phyloP scores from a whole-genome alignment of 1,140 invertebrate species.

The Drosophila auraria region DNA sequence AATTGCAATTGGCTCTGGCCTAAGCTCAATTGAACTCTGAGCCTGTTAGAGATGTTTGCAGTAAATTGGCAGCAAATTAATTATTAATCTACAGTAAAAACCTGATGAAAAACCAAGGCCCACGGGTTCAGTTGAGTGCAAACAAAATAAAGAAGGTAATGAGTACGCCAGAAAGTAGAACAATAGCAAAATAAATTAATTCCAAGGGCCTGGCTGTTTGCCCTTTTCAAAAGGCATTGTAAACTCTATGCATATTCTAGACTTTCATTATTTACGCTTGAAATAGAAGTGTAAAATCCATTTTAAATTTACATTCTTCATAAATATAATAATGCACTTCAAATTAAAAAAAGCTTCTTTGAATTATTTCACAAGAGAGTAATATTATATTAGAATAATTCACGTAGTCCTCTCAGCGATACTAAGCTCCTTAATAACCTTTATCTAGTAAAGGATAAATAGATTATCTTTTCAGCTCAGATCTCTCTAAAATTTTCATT shows the following conservation, averaged over 20 bases:
- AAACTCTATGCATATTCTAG: slow-evolving; percentile 12
- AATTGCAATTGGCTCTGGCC: slow-evolving; percentile 34
- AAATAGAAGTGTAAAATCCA: not conserved
- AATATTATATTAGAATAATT: not conserved
- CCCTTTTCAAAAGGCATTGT: not conserved
- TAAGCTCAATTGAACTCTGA: slow-evolving; percentile 49
- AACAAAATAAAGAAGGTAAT: not conserved
- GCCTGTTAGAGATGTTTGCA: slow-evolving; percentile 8
- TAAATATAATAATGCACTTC: not conserved
- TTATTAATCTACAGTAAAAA: slow-evolving; percentile 11
- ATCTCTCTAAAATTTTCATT: slow-evolving; percentile 5
- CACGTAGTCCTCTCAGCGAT: not conserved
- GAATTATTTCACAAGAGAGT: no score
- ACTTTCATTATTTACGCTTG: not conserved
- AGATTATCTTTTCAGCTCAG: not conserved
- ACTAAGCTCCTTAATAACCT: not conserved
- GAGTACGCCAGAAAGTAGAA: not conserved
- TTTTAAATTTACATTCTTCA: not conserved
- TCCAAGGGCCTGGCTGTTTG: not conserved
- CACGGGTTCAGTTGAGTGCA: not conserved
- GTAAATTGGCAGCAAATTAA: slow-evolving; percentile 10
- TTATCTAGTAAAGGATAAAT: not conserved
- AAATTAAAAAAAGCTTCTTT: not conserved
- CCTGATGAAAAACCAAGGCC: not conserved
- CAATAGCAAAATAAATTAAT: slow-evolving; percentile 4